Base-by-base conservation (phyloP, 2,113 vertebrate species). In the Etheostoma spectabile region DNA sequence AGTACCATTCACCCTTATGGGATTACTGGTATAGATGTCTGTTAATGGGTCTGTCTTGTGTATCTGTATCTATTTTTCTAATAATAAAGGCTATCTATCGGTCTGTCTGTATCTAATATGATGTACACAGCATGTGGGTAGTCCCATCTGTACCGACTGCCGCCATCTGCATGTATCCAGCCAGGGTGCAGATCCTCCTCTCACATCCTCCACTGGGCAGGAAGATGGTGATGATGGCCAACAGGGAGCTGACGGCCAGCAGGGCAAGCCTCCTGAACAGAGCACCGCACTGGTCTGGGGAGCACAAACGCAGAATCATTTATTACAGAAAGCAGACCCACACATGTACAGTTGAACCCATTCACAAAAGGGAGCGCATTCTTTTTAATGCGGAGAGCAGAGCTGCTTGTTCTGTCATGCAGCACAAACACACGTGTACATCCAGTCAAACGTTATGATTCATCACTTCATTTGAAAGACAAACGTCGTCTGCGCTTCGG, bases 161-260 rank as follows among this genome's bases (percentile, higher is more conserved):
- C 21, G 97, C 96, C 89, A 96, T 97, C 95, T 98, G 97, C 95
- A 97, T 97, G 96, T 98, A 98, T 67, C 97, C 97, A 10, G 97
- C 96, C 93, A 98, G 94, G 71, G 96, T 97, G 94, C 97, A 98
- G 88, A 96, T 83, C 92, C 96, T 90, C 86, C 95, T 93, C 94
- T 98, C 97, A n/a, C 96, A 97, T 85, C 94, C 93, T 91, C 97
- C 97, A 0, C 95, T 77, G 63, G 97, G 97, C 91, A 98, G 95
- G 92, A 98, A 97, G 85, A 98, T 92, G 35, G 96, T 96, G 49
- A 97, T 90, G 92, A 98, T 95, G 80, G 97, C 97, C 94, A 98
- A 93, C 90, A 98, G 93, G n/a, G 96, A 95, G 92, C 97, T 97
- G 91, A 96, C 93, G 5, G 96, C 96, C 93, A 98, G 93, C 83